Base-by-base conservation (phyloP, 2,888 invertebrate species). In the Thumatha senex region DNA sequence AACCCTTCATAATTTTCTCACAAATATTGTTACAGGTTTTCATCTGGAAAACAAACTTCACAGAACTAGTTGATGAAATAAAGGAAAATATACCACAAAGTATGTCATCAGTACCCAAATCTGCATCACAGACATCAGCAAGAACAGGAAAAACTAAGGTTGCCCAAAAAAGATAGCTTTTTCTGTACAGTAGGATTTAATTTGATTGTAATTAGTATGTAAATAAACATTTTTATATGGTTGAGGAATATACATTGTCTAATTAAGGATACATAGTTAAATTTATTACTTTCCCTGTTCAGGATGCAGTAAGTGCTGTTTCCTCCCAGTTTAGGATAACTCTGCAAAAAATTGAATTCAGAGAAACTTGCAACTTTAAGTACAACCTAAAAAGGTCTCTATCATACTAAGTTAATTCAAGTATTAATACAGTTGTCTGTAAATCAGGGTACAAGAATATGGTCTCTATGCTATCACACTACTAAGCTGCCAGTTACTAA, bases 41-140 rank as follows among this genome's bases (percentile, higher is more conserved):
- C 59, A 73, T 92, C 48, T 93, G 92, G 92, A 92, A 88, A 75
- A 92, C 92, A 11, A 92, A 92, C 66, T 92, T 92, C 59, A 86
- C 87, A 50, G 80, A 85, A 59, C 69, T 88, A 35, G 71, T 70
- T 42, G 76, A 58, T 72, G 85, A 86, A 35, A 49, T 58, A 29
- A 87, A 88, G 55, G 90, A 90, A 59, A 89, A 90, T 71, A 47
- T 79, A 8, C 68, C 57, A 31, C 74, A 80, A 42, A 84, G 80
- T 64, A 53, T 61, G 46, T 57, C 73, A 36, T 51, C 74, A 29
- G 54, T 70, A 44, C 67, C 77, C 31, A 76, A 67, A 57, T 69
- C 79, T 48, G 42, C 58, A 13, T 70, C 74, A 14, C 78, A 79
- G 51, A 59, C 55, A 42, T 76, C 80, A 7, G 83, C 72, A 35